phyloP scores from a whole-genome alignment of 2,797 vertebrate species.

The Dryobates pubescens region DNA sequence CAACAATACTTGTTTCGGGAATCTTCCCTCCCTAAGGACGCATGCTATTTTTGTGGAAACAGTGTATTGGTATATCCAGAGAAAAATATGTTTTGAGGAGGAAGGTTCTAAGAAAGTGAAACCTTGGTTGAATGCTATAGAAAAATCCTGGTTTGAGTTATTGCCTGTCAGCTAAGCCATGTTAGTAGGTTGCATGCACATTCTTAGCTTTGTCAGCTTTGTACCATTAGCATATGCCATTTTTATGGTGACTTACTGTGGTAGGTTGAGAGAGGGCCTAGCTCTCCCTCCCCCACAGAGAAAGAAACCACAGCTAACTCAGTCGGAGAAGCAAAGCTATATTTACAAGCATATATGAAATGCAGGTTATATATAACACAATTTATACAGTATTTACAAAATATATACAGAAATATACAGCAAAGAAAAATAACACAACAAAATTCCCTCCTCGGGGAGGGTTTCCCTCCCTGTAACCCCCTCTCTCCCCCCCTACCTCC shows the following conservation, averaged over 20 bases:
- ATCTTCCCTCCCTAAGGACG: background rate
- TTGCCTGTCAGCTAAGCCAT: background rate
- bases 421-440: too few relatives aligned
- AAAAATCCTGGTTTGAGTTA: constrained; percentile 3
- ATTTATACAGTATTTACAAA: too few relatives aligned
- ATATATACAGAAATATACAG: too few relatives aligned
- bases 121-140: background rate
- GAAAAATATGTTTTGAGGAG: constrained; percentile 13
- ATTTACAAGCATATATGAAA: too few relatives aligned
- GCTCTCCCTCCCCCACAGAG: too few relatives aligned
- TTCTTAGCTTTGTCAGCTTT: constrained; percentile 9
- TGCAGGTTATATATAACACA: too few relatives aligned
- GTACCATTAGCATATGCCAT: background rate
- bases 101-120: background rate
- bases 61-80: background rate
- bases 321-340: too few relatives aligned
- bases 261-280: too few relatives aligned
- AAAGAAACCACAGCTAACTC: too few relatives aligned
- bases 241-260: background rate
- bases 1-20: background rate
- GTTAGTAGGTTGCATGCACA: background rate
- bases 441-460: too few relatives aligned
- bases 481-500: too few relatives aligned
- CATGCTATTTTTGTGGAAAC: background rate
- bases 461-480: too few relatives aligned